Percentiles rank a stretch among this genome's conserved stretches.
Conservation (phyloP, 2,797 vertebrate genomes). For the Mus spretus region DNA sequence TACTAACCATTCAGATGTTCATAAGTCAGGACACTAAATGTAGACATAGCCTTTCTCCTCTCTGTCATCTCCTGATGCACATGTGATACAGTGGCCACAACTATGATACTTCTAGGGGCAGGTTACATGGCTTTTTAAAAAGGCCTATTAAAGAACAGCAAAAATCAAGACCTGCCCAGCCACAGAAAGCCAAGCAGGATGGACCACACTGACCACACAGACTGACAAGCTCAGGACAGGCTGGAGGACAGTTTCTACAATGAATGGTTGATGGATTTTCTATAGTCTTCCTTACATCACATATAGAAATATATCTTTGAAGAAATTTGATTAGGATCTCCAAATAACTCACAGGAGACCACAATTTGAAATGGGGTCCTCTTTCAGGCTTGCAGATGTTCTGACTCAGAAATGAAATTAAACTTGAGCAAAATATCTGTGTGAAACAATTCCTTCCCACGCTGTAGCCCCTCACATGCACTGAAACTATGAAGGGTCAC, state of each 20-base stretch:
- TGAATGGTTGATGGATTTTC: slow-evolving; percentile 24
- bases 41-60: not conserved
- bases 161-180: not conserved
- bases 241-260: slow-evolving; percentile 39
- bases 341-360: slow-evolving; percentile 69
- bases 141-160: not conserved
- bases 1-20: not conserved
- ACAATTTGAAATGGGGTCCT: slow-evolving; percentile 37
- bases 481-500: slow-evolving; percentile 32
- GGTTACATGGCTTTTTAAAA: not conserved
- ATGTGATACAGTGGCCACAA: not conserved
- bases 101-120: not conserved
- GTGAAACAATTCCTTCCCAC: slow-evolving; percentile 53
- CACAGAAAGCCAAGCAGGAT: not conserved
- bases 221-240: not conserved
- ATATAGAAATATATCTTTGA: slow-evolving; percentile 51
- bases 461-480: not conserved
- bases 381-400: slow-evolving; percentile 60
- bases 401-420: slow-evolving; percentile 64
- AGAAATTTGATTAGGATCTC: slow-evolving; percentile 64
- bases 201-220: not conserved
- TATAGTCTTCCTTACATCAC: slow-evolving; percentile 44
- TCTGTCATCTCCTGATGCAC: not conserved
- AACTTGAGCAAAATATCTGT: slow-evolving; percentile 58
- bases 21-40: not conserved